Conservation (phyloP, 2,888 invertebrate species). For the Oithona nana region DNA sequence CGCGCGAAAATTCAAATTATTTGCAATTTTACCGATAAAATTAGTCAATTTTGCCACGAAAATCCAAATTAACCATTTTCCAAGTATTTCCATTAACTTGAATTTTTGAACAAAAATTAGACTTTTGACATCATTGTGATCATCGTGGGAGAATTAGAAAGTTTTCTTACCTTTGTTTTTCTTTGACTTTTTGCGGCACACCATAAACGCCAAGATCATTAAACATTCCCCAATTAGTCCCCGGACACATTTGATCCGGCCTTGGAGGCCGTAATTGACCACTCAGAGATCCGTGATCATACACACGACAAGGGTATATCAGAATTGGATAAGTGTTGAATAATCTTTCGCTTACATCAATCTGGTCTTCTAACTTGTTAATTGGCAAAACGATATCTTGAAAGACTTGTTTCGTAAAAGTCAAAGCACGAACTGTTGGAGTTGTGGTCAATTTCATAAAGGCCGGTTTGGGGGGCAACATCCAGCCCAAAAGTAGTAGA, state of each 20-base stretch:
- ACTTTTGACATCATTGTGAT: no score
- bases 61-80: no score
- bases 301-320: constrained; percentile 41
- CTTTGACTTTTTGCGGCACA: constrained; percentile 42
- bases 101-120: no score
- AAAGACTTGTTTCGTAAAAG: constrained; percentile 48
- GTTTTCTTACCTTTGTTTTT: constrained; percentile 30
- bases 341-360: constrained; percentile 37
- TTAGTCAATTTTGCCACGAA: no score
- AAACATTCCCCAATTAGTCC: constrained; percentile 44
- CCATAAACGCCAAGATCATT: constrained; percentile 51
- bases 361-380: constrained; percentile 42
- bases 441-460: constrained; percentile 52
- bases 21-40: no score
- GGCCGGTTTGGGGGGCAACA: constrained; percentile 47
- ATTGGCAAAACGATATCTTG: constrained; percentile 50
- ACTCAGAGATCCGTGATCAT: constrained; percentile 23
- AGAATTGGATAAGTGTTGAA: constrained; percentile 46
- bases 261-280: constrained; percentile 40
- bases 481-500: constrained; percentile 42
- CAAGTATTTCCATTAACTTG: no score
- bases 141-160: no score
- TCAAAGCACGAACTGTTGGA: constrained; percentile 43
- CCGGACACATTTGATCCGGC: constrained; percentile 39
- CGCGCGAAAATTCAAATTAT: no score